These are phyloP conservation scores for Calcarius lapponicus DNA, from an alignment of 2,797 vertebrate genomes.

Conservation along the genomic window DNA sequence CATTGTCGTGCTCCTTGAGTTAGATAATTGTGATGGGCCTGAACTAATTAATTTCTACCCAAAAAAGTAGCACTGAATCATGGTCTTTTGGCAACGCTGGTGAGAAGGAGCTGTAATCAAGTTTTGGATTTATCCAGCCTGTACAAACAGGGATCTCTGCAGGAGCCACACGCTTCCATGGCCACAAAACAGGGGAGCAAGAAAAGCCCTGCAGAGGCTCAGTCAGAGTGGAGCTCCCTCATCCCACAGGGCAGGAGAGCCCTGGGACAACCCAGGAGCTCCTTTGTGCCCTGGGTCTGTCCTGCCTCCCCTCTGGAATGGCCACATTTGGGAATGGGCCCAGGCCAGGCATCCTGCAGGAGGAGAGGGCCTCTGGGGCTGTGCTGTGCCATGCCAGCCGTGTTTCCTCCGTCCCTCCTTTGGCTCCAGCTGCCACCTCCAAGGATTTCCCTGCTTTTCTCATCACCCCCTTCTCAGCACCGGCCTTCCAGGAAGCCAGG, in stretches of 20 bases:
- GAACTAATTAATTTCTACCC: conserved; percentile 69
- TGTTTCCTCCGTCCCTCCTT: background rate
- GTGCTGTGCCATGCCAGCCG: accelerated
- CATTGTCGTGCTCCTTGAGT: conserved; percentile 58
- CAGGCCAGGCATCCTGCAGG: background rate
- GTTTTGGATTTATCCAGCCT: background rate
- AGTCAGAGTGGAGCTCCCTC: accelerated
- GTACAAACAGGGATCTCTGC: background rate
- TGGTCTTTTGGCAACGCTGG: conserved; percentile 45
- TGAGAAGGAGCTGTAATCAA: conserved; percentile 38
- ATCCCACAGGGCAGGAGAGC: background rate
- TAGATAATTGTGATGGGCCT: conserved; percentile 63
- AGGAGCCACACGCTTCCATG: background rate
- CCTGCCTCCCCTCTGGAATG: background rate
- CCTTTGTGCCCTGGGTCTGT: accelerated
- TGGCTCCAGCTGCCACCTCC: accelerated
- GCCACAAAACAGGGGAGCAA: background rate
- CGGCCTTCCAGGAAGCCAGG: background rate
- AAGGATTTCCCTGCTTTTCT: conserved; percentile 16
- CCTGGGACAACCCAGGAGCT: background rate
- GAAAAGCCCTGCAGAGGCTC: background rate
- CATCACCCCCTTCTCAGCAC: background rate
- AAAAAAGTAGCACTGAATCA: conserved; percentile 33
- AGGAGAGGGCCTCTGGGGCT: background rate
- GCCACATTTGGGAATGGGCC: accelerated